Base-by-base conservation (phyloP, 2,888 invertebrate genomes). In the Agrilus biguttatus region DNA sequence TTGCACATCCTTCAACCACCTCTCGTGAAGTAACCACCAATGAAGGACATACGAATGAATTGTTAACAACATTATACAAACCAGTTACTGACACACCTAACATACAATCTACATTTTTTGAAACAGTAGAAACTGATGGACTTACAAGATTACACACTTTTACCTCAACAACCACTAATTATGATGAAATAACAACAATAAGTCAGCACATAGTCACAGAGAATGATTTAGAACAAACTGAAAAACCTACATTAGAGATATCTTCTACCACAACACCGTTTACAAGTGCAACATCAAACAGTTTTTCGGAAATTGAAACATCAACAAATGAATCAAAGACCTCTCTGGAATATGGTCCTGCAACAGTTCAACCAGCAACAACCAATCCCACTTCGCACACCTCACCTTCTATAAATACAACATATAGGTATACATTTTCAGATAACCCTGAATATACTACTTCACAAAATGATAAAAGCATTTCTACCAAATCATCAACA, bases 151-250 rank as follows among this genome's bases (percentile, higher is more conserved):
- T 33, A 13, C 28, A 19, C 46, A 42, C 46, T 48, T 41, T 48
- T 47, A 33, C 39, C 44, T 14, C 39, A 47, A 8, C 48, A 48
- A n/a, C 34, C 47, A 35, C 41, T 28, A 28, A 28, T 28, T 28
- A 28, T 28, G 28, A n/a, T 14, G 7, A 36, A 19, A 39, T 40
- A 39, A n/a, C 36, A 39, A 46, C 42, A 23, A 17, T 34, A 39
- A 19, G 39, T 34, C 8, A 28, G 19, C 36, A 39, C 41, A 35
- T 21, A 35, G 32, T 13, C 33, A 17, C 40, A 39, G 39, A n/a
- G n/a, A n/a, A n/a, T n/a, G n/a, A n/a, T n/a, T n/a, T n/a, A n/a
- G n/a, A 40, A 14, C 14, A 36, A 42, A 17, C 37, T 34, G 14
- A 44, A 14, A 8, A 23, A 36, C 39, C 37, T 38, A 39, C 37